Percentiles rank a stretch among this genome's conserved stretches.
phyloP scores from a whole-genome alignment of 2,113 vertebrate genomes.

The Paramormyrops kingsleyae region DNA sequence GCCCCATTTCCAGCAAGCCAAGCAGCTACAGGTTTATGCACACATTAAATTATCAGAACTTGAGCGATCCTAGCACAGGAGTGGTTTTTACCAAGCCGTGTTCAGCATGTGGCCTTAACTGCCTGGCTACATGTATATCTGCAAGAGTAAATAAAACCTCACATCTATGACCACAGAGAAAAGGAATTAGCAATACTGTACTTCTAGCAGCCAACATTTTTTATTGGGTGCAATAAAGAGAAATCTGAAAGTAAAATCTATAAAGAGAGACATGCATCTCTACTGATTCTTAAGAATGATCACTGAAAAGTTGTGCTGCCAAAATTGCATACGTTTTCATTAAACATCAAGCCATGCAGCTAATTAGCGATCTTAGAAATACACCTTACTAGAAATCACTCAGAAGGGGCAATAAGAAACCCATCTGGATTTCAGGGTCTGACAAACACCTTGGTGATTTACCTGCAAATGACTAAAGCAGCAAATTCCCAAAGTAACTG shows the following conservation, averaged over 20 bases:
- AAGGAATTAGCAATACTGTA: background rate
- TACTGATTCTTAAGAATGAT: background rate
- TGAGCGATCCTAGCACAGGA: background rate
- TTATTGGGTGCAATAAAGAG: background rate
- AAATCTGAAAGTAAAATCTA: background rate
- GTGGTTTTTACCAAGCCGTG: background rate
- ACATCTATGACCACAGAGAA: background rate
- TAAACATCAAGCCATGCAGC: background rate
- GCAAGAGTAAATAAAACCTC: background rate
- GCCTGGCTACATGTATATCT: background rate
- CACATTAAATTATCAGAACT: background rate
- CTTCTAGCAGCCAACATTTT: background rate
- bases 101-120: background rate
- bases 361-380: background rate
- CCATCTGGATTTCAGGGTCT: background rate
- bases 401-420: background rate
- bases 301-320: background rate
- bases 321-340: background rate
- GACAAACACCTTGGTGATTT: background rate
- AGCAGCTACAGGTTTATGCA: background rate
- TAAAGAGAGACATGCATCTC: background rate
- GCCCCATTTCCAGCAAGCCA: background rate
- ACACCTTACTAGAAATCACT: background rate
- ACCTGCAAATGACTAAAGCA: background rate
- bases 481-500: conserved; percentile 2